Evolutionary conservation across 2,113 vertebrate species (phyloP), one percentile per base, ranked within the genome.

Genomic region (Lasiurus cinereus): DNA sequence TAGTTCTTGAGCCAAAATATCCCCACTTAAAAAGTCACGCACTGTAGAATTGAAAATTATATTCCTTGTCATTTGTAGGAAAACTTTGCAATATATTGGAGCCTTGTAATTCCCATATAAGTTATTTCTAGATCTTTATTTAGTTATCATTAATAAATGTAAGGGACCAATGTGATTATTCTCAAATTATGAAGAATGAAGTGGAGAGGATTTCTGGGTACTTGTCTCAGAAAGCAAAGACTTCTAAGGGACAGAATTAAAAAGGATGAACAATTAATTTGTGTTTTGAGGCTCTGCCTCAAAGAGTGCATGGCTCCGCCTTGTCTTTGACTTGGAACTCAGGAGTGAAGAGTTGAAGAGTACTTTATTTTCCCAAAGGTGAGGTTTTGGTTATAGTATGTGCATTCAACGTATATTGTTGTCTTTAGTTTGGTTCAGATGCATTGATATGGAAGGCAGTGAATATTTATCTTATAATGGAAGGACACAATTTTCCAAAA

Each of bases 371-470:
- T 5, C 50, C 10, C 29, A 27, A 21, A 43, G 12, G 6, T 9
- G 6, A 13, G 31, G 2, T 27, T 56, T 50, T 9, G 31, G 9
- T 48, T 78, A 46, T 1, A 15, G 4, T 2, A 0, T 11, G 1
- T 52, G 3, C 5, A 52, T 31, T 70, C 83, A 29, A 21, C 14
- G 3, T 16, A 48, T 22, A 8, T 43, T 31, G 3, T 69, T 10
- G 43, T 43, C 19, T 90, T 93, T 46, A 79, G 52, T 87, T 77
- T 88, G 88, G 22, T 84, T 88, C 16, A 73, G 21, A 64, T 80
- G 24, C 10, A n/a, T 39, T 70, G 54, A 0, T 50, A 13, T 74
- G 48, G 43, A 48, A 91, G 9, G 62, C 3, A n/a, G 19, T 84
- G n/a, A 67, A 39, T 54, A 8, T 85, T 33, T 36, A 77, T n/a